Evolutionary conservation across 2,888 invertebrate genomes (phyloP), one percentile per base, ranked within the genome.

Genomic region (Chrysomela aeneicollis): DNA sequence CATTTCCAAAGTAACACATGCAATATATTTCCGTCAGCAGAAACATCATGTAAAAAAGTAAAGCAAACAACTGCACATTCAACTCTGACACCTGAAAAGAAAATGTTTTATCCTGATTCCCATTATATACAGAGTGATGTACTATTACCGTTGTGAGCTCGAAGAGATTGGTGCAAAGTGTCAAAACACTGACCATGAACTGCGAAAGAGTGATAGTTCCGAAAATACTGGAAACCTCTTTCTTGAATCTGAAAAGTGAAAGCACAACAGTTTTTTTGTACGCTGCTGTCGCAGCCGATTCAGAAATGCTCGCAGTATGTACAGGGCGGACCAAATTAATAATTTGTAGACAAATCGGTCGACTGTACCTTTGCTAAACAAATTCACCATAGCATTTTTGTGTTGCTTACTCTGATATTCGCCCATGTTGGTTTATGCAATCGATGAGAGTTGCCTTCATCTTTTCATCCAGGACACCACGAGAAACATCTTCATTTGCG

Each of bases 1-100:
- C 86, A 73, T 87, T 87, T 8, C 87, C 87, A 71, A 83, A 86
- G 80, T 85, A 87, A 76, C 87, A 87, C 76, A 86, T 86, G 1
- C 87, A 78, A 68, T 85, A 85, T 71, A 87, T 79, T 77, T 87
- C 86, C 8, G 85, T 81, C 17, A 87, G 78, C 75, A 87, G 86
- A 74, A 87, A 87, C 52, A 77, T 75, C 63, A 86, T 84, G 77
- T 87, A 87, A 12, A 86, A 78, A 0, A 82, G 76, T 83, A 86
- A 85, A 9, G 87, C 86, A 1, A 84, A 81, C 64, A 87, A 77
- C 59, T 75, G 69, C 10, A 76, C 21, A 47, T 75, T 77, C 3
- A 66, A 51, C 15, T 72, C 55, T 0, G 75, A 62, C 8, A 72
- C 68, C 74, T 70, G 65, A 59, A 67, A 65, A 15, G 32, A 63